These are phyloP conservation scores for Hemicordylus capensis DNA, from an alignment of 2,113 vertebrate species.

Conservation along the genomic window DNA sequence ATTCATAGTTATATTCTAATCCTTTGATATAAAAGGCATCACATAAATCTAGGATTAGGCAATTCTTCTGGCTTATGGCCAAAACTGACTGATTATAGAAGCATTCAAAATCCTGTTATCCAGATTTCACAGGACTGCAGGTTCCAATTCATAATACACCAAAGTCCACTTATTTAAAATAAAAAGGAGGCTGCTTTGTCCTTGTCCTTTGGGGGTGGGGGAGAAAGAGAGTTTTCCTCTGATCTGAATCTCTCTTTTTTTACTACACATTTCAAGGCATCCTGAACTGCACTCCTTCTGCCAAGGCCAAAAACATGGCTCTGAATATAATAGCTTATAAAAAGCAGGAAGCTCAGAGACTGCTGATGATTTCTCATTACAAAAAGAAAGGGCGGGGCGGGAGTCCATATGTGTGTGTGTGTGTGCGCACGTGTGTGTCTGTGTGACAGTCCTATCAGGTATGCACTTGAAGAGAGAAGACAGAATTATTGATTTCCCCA, in stretches of 20 bases:
- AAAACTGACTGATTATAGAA: constrained; percentile 39
- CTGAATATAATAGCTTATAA: constrained; percentile 4
- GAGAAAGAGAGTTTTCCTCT: neutral
- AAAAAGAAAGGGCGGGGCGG: neutral
- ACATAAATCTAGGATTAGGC: constrained; percentile 34
- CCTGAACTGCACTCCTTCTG: neutral
- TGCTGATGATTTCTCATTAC: constrained; percentile 9
- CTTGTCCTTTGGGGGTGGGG: constrained; percentile 1
- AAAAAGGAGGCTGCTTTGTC: constrained; percentile 20
- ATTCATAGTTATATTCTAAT: constrained; percentile 29
- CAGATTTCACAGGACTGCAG: constrained; percentile 41
- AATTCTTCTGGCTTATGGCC: constrained; percentile 41
- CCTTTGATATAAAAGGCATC: constrained; percentile 14
- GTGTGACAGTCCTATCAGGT: neutral
- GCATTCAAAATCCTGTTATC: constrained; percentile 49
- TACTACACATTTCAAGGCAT: constrained; percentile 14
- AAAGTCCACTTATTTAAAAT: constrained; percentile 32
- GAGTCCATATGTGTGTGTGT: neutral
- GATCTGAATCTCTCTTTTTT: constrained; percentile 22
- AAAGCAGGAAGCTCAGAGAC: constrained; percentile 3
- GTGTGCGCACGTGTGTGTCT: too few species aligned
- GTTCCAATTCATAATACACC: constrained; percentile 34
- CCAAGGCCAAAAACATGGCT: constrained; percentile 1
- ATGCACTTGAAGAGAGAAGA: neutral
- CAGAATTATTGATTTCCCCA: neutral